phyloP scores from a whole-genome alignment of 2,888 invertebrate species.

The Sesamia inferens region DNA sequence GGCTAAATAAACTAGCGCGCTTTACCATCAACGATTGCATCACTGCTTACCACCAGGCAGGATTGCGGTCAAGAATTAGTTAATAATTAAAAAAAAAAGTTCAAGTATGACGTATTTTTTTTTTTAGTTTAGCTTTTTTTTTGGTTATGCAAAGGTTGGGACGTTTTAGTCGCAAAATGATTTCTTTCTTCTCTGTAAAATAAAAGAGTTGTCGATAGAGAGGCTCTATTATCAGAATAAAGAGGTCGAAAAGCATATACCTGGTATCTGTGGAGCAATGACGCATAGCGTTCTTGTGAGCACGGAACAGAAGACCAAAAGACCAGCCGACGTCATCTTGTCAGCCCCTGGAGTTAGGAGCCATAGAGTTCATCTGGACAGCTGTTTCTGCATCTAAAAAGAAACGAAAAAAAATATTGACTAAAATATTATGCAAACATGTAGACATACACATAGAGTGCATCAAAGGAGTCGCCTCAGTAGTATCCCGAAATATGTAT shows the following conservation, averaged over 20 bases:
- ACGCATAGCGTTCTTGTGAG: constrained; percentile 84
- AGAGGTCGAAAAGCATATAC: constrained; percentile 58
- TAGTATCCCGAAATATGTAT: background rate
- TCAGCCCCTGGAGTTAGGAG: constrained; percentile 77
- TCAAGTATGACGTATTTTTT: too few relatives aligned
- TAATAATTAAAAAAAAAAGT: too few relatives aligned
- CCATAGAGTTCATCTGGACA: constrained; percentile 83
- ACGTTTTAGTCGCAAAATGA: too few relatives aligned
- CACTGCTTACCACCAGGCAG: too few relatives aligned
- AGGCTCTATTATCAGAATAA: background rate
- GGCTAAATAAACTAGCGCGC: too few relatives aligned
- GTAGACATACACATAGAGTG: background rate
- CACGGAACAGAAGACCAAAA: constrained; percentile 84
- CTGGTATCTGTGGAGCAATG: constrained; percentile 86
- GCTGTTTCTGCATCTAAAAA: constrained; percentile 73
- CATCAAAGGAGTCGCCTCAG: background rate
- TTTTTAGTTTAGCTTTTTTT: too few relatives aligned
- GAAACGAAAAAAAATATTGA: background rate
- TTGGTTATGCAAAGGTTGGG: too few relatives aligned
- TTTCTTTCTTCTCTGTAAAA: background rate
- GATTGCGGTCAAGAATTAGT: too few relatives aligned
- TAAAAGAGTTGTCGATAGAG: background rate
- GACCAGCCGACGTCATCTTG: constrained; percentile 83
- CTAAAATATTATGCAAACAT: background rate
- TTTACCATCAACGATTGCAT: too few relatives aligned